Evolutionary conservation across 2,888 invertebrate genomes (phyloP).

Genomic region (Nudaria mundana): DNA sequence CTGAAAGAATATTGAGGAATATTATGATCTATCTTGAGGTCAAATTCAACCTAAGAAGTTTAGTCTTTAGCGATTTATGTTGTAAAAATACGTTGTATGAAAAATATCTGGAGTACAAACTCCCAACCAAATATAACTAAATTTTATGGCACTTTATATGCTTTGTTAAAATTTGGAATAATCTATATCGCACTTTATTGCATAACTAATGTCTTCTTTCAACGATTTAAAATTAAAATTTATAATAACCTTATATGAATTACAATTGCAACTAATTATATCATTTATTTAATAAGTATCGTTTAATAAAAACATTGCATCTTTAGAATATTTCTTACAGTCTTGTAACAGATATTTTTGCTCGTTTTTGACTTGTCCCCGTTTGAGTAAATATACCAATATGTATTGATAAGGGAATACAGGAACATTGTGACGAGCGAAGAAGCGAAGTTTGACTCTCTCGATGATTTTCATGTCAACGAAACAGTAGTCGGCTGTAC

Average conservation of each 20-base stretch:
- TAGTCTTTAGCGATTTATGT: too few species aligned
- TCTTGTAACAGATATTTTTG: slow-evolving; percentile 71
- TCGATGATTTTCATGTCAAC: slow-evolving; percentile 76
- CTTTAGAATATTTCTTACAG: slow-evolving; percentile 55
- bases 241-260: background rate
- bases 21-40: too few species aligned
- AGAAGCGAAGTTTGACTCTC: slow-evolving; percentile 67
- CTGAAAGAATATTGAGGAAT: too few species aligned
- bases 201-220: background rate
- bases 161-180: too few species aligned
- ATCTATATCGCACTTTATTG: background rate
- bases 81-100: too few species aligned
- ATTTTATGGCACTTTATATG: too few species aligned
- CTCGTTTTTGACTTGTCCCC: slow-evolving; percentile 65
- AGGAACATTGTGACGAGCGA: slow-evolving; percentile 71
- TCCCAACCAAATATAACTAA: too few species aligned
- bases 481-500: slow-evolving; percentile 72
- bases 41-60: too few species aligned
- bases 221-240: background rate
- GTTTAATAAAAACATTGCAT: slow-evolving; percentile 62
- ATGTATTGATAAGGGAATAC: slow-evolving; percentile 75
- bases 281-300: slow-evolving; percentile 52
- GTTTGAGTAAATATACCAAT: slow-evolving; percentile 62
- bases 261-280: slow-evolving; percentile 6
- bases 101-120: too few species aligned